A percentile compares a stretch with the other conserved stretches of the same genome.
Conservation (phyloP, 2,888 invertebrate genomes). For the Bhutanitis thaidina region DNA sequence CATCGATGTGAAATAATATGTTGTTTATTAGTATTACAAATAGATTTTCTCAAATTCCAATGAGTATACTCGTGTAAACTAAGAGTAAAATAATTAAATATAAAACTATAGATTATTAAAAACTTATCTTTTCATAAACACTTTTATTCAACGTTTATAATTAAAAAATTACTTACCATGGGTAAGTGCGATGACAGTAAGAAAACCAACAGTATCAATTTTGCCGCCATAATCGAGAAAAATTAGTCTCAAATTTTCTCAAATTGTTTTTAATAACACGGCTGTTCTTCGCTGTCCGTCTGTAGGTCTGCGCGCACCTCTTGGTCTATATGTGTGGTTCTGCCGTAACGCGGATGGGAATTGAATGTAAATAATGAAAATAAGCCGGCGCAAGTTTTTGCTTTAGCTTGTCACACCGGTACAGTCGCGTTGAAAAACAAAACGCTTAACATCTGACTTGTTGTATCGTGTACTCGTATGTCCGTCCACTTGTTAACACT, state of each 20-base stretch:
- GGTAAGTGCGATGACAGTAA: conserved; percentile 37
- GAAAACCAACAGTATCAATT: conserved; percentile 43
- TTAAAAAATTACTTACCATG: conserved; percentile 40
- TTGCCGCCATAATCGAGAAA: conserved; percentile 38
- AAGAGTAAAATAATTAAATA: no score
- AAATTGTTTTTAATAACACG: neutral
- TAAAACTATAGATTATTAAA: no score
- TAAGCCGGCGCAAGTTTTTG: conserved; percentile 42
- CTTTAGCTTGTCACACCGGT: conserved; percentile 57
- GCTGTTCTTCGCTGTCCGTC: neutral
- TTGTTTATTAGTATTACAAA: no score
- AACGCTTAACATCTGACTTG: neutral
- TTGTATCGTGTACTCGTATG: no score
- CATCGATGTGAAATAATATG: no score
- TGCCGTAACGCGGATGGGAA: conserved; percentile 30
- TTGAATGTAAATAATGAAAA: conserved; percentile 46
- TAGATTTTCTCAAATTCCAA: no score
- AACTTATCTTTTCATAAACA: no score
- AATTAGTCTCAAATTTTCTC: neutral
- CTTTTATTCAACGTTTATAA: neutral
- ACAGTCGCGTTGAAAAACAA: conserved; percentile 40
- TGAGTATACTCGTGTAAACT: no score
- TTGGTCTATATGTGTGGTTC: conserved; percentile 18
- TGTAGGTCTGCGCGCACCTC: neutral
- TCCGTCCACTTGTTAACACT: no score